Conservation (phyloP, 2,113 vertebrate species). For the Nicator chloris region DNA sequence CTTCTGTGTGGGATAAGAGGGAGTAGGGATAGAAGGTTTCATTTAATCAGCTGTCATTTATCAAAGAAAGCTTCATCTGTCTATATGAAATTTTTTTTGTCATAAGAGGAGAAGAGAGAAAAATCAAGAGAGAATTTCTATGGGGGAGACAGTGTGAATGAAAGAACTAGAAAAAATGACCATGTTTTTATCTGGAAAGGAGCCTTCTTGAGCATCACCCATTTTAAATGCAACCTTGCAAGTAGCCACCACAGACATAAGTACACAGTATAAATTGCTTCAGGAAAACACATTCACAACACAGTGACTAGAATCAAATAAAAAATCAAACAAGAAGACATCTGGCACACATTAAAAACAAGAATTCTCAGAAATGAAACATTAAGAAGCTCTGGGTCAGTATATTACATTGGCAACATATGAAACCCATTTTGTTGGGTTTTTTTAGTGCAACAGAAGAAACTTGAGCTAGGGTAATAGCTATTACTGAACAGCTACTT, state of each 20-base stretch:
- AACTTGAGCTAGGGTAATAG: constrained; percentile 1
- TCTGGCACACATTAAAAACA: constrained; percentile 53
- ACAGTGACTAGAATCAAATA: constrained; percentile 41
- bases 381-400: background rate
- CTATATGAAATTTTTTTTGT: background rate
- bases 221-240: constrained; percentile 31
- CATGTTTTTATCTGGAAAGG: background rate
- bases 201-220: background rate
- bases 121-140: background rate
- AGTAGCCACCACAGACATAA: constrained; percentile 15
- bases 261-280: constrained; percentile 26
- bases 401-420: constrained; percentile 33
- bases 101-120: background rate
- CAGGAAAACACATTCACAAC: constrained; percentile 16
- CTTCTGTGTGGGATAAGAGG: background rate
- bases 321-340: constrained; percentile 38
- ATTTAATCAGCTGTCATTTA: constrained; percentile 17
- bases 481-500: constrained; percentile 17
- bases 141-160: background rate
- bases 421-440: background rate
- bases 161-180: background rate
- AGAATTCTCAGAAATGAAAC: constrained; percentile 2
- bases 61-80: background rate
- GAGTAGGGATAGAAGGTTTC: background rate
- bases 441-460: constrained; percentile 44